Evolutionary conservation across 2,888 invertebrate genomes (phyloP).

Genomic region (Mystacides longicornis): DNA sequence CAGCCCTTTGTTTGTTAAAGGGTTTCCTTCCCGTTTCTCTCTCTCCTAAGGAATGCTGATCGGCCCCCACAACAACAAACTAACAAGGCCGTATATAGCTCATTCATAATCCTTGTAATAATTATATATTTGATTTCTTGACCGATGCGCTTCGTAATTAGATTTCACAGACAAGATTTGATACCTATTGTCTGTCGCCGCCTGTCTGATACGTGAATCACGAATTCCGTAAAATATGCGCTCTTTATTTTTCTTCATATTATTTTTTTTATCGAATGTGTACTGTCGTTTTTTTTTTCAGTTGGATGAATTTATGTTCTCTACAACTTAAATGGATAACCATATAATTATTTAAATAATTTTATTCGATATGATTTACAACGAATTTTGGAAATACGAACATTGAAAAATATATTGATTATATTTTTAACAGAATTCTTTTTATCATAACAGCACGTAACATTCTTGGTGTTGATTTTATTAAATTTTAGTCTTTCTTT

Average conservation of each 20-base stretch:
- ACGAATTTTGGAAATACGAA: neutral
- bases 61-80: too few species aligned
- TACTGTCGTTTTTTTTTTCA: neutral
- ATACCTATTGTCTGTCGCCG: neutral
- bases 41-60: too few species aligned
- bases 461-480: too few species aligned
- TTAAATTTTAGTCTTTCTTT: too few species aligned
- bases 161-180: neutral
- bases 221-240: neutral
- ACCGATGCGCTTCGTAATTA: neutral
- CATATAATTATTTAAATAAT: neutral
- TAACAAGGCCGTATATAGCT: too few species aligned
- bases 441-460: too few species aligned
- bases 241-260: neutral
- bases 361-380: neutral
- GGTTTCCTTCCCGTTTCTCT: too few species aligned
- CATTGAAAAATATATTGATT: slow-evolving; percentile 1
- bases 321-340: neutral
- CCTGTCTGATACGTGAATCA: slow-evolving; percentile 1
- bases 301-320: neutral
- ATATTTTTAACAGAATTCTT: too few species aligned
- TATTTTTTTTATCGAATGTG: neutral
- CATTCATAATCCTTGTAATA: neutral
- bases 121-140: slow-evolving; percentile 1
- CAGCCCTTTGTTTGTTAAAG: neutral